Percentiles rank a stretch among this genome's conserved stretches.
Conservation (phyloP, 2,797 vertebrate genomes). For the Xerus rutilus region DNA sequence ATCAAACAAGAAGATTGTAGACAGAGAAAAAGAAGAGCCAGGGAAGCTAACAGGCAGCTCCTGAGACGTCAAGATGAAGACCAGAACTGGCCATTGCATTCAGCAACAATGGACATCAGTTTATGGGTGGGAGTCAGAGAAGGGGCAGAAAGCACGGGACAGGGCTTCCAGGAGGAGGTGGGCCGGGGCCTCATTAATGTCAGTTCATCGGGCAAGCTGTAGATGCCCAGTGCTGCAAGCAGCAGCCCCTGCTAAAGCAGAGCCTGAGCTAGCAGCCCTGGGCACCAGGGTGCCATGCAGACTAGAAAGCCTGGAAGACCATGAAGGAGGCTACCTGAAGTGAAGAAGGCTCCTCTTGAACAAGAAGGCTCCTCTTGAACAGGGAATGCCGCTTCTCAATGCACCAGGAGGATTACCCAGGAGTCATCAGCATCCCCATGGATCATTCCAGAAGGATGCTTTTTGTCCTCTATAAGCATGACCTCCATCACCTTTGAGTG, state of each 20-base stretch:
- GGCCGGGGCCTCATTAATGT: no score
- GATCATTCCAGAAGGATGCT: not conserved
- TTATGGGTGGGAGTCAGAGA: not conserved
- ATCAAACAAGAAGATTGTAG: no score
- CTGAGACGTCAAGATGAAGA: not conserved
- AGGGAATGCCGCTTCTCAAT: rapidly evolving
- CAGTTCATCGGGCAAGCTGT: rapidly evolving
- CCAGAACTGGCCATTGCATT: not conserved
- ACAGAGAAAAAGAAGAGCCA: no score
- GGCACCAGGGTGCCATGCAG: not conserved
- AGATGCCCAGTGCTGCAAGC: rapidly evolving
- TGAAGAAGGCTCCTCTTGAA: no score
- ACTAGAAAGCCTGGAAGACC: not conserved
- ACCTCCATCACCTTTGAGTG: not conserved
- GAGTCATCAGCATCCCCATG: rapidly evolving
- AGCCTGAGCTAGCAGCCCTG: no score
- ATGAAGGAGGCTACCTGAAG: not conserved
- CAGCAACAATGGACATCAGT: not conserved
- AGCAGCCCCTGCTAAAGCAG: not conserved
- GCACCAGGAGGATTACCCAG: rapidly evolving
- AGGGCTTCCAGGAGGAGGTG: not conserved
- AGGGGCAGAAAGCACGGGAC: not conserved
- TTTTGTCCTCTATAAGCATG: not conserved
- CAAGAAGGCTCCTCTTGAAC: not conserved
- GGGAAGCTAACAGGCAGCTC: not conserved